Percentiles rank a stretch among this genome's conserved stretches.
Conservation (phyloP, 2,888 invertebrate species). For the Mythimna vitellina region DNA sequence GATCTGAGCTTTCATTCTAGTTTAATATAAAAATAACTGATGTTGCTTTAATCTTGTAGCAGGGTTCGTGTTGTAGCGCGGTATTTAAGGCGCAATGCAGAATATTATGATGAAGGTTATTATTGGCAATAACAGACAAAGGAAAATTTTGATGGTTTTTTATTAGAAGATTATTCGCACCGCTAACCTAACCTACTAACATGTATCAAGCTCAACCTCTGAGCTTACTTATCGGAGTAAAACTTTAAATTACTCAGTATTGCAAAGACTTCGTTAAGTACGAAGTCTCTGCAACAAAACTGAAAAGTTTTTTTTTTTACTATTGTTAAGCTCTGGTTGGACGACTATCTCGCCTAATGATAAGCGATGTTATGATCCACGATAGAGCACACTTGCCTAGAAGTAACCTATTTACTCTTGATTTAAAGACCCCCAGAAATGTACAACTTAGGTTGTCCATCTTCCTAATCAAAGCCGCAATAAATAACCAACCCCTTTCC, state of each 20-base stretch:
- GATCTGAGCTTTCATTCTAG: conserved; percentile 79
- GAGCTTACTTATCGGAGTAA: neutral
- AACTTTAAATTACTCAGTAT: neutral
- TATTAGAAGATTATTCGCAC: neutral
- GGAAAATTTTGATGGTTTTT: conserved; percentile 8
- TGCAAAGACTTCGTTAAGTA: neutral
- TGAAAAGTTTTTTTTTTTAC: neutral
- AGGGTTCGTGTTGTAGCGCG: conserved; percentile 42
- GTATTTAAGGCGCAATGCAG: conserved; percentile 54
- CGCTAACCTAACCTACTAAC: neutral
- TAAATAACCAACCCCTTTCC: conserved; percentile 1
- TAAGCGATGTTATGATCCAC: neutral
- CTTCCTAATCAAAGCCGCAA: neutral
- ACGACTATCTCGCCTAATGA: neutral
- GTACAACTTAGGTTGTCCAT: neutral
- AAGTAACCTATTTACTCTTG: neutral
- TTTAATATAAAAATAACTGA: conserved; percentile 73
- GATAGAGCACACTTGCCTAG: neutral
- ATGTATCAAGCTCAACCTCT: neutral
- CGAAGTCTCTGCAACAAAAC: neutral
- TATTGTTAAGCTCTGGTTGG: neutral
- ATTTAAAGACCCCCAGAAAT: neutral
- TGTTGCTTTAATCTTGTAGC: conserved; percentile 56
- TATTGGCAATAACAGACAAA: conserved; percentile 20
- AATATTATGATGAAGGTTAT: conserved; percentile 29